A percentile compares a stretch with the other conserved stretches of the same genome.
These are phyloP conservation scores for Aromia moschata DNA, from an alignment of 2,888 invertebrate species.

Conservation along the genomic window DNA sequence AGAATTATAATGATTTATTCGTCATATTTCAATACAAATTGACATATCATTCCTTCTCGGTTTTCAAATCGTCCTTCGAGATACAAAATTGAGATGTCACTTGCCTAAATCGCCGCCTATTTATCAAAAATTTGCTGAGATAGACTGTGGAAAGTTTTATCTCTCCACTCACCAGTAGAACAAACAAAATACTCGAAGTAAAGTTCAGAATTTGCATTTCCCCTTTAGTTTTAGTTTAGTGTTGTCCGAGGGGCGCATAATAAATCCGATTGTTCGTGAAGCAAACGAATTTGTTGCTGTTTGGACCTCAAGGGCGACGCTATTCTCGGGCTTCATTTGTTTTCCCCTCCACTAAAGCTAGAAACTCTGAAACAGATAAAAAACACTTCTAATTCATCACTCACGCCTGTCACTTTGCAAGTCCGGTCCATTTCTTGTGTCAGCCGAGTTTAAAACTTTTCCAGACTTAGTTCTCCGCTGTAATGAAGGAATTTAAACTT, in stretches of 20 bases:
- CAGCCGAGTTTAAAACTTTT: conserved; percentile 38
- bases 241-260: conserved; percentile 18
- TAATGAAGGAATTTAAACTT: conserved; percentile 41
- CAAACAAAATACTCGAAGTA: conserved; percentile 11
- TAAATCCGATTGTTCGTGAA: conserved; percentile 29
- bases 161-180: conserved; percentile 7
- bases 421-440: conserved; percentile 50
- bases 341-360: conserved; percentile 18
- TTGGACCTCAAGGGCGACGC: conserved; percentile 17
- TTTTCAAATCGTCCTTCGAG: too few relatives aligned
- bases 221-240: conserved; percentile 19
- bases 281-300: conserved; percentile 23
- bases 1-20: too few relatives aligned
- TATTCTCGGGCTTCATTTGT: conserved; percentile 25
- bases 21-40: too few relatives aligned
- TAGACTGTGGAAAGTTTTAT: conserved; percentile 10
- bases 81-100: too few relatives aligned
- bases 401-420: conserved; percentile 46
- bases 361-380: conserved; percentile 44
- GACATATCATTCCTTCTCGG: too few relatives aligned
- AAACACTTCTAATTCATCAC: conserved; percentile 54
- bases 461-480: conserved; percentile 22
- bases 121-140: conserved; percentile 19
- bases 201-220: conserved; percentile 18
- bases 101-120: neutral